phyloP scores from a whole-genome alignment of 1,140 invertebrate genomes.

The Bombus cullumanus region DNA sequence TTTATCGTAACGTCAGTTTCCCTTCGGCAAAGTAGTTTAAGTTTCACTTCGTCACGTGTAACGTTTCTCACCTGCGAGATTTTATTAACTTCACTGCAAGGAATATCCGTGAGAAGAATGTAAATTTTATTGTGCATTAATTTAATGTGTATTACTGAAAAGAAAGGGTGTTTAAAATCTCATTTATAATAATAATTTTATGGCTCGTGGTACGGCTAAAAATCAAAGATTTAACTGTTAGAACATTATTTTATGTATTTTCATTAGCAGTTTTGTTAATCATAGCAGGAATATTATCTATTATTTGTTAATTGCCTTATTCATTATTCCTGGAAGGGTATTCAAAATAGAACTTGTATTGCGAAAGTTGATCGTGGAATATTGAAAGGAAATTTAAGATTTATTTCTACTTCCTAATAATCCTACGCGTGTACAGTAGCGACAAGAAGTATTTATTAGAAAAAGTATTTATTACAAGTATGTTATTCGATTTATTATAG shows the following conservation, averaged over 20 bases:
- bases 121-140: background rate
- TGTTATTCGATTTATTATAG: no score
- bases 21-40: background rate
- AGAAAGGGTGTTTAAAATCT: background rate
- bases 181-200: background rate
- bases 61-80: no score
- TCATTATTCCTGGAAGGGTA: no score
- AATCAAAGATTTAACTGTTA: background rate
- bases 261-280: background rate
- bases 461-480: no score
- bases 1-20: background rate
- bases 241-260: background rate
- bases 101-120: background rate
- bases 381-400: no score
- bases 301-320: no score
- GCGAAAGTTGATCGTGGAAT: no score
- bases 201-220: background rate
- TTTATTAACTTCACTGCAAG: background rate
- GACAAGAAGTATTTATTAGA: no score
- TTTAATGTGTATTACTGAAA: background rate
- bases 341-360: no score
- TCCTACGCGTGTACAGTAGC: no score
- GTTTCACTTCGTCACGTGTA: background rate
- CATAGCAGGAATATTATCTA: no score
- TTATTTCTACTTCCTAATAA: no score